phyloP scores from a whole-genome alignment of 1,140 invertebrate genomes.

The Rhagoletis zephyria region DNA sequence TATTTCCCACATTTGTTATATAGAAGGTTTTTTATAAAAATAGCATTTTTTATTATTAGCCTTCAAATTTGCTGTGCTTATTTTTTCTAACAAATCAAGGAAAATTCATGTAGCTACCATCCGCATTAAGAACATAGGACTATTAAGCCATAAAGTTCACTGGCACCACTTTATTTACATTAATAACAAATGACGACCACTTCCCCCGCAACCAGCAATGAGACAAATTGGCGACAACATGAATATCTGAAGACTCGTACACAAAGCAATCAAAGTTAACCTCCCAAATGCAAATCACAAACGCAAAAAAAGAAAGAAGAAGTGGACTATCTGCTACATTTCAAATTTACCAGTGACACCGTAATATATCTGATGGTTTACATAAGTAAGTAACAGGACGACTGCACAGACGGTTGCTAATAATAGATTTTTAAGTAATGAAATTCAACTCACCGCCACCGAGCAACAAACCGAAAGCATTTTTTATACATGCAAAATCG shows the following conservation, averaged over 20 bases:
- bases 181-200: neutral
- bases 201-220: neutral
- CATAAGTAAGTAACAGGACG: neutral
- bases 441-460: slow-evolving; percentile 25
- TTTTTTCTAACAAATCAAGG: too few relatives aligned
- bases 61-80: too few relatives aligned
- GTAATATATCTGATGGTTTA: neutral
- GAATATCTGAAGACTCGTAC: neutral
- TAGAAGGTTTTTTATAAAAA: too few relatives aligned
- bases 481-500: slow-evolving; percentile 44
- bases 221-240: neutral
- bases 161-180: neutral
- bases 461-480: neutral
- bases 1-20: too few relatives aligned
- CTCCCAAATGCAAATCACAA: slow-evolving; percentile 31
- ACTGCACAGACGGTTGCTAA: neutral
- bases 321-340: neutral
- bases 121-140: neutral
- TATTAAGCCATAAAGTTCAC: neutral
- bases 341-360: neutral
- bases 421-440: slow-evolving; percentile 47
- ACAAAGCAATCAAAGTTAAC: slow-evolving; percentile 14
- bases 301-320: neutral
- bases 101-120: neutral
- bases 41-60: too few relatives aligned